phyloP scores from a whole-genome alignment of 2,888 invertebrate species.

The Archips crataeganus region DNA sequence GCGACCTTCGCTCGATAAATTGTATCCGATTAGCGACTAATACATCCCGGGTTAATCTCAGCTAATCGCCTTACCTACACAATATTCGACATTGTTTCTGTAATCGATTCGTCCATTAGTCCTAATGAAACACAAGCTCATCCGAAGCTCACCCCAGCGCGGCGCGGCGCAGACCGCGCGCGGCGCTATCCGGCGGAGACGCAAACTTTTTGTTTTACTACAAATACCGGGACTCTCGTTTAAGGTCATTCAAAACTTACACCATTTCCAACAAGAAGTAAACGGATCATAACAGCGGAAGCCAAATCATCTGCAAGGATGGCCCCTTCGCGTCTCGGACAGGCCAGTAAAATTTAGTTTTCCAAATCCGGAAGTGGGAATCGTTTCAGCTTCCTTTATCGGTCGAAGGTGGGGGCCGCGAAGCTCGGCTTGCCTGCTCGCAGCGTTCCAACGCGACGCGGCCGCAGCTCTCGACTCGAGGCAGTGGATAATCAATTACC shows the following conservation, averaged over 20 bases:
- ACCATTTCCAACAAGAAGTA: constrained; percentile 6
- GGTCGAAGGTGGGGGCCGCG: neutral
- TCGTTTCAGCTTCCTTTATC: neutral
- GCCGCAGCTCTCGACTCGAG: too few relatives aligned
- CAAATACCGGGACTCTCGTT: neutral
- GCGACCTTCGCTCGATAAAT: constrained; percentile 10
- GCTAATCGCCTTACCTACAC: constrained; percentile 36
- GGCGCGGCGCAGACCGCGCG: neutral
- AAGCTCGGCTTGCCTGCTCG: too few relatives aligned
- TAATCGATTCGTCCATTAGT: constrained; percentile 24
- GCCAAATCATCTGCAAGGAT: constrained; percentile 4
- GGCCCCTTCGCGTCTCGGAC: neutral
- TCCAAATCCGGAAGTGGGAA: neutral
- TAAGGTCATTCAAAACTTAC: constrained; percentile 3
- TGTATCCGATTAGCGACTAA: constrained; percentile 23
- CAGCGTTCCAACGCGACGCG: too few relatives aligned
- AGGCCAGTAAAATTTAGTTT: neutral
- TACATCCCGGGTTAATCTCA: constrained; percentile 23
- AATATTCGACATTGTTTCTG: constrained; percentile 37
- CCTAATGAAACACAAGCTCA: constrained; percentile 9
- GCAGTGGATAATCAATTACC: too few relatives aligned
- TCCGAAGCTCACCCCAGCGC: neutral
- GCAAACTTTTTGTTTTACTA: neutral
- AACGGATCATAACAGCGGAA: constrained; percentile 2
- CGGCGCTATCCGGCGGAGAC: neutral